These are phyloP conservation scores for Ahaetulla prasina DNA, from an alignment of 2,113 vertebrate genomes.

Conservation along the genomic window DNA sequence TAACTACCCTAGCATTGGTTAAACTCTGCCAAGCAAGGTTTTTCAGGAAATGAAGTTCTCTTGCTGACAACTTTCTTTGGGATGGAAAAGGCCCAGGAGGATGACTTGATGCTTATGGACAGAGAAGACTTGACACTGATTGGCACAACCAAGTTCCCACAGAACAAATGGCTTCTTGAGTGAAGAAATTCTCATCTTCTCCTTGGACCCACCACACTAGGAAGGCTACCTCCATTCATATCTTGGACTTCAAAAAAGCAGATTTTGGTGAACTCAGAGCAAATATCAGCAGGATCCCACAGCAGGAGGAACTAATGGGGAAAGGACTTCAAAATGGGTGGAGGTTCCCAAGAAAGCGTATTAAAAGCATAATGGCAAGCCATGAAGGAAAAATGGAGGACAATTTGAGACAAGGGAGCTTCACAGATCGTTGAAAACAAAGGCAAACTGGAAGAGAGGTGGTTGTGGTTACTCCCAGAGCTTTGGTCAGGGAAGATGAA, in stretches of 20 bases:
- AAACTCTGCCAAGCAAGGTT: neutral
- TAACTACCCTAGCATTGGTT: neutral
- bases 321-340: neutral
- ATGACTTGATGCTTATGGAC: neutral
- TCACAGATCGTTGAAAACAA: neutral
- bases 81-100: neutral
- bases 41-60: neutral
- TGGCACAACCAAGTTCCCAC: neutral
- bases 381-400: neutral
- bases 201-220: neutral
- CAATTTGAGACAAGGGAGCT: neutral
- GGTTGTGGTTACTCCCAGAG: neutral
- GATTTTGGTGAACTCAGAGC: neutral
- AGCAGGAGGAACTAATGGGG: neutral
- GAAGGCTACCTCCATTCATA: neutral
- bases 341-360: neutral
- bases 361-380: neutral
- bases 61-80: neutral
- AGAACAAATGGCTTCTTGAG: neutral
- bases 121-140: neutral
- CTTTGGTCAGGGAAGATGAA: neutral
- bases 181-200: neutral
- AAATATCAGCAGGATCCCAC: neutral
- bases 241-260: neutral
- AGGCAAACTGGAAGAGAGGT: too few species aligned